Conservation (phyloP, 2,888 invertebrate species). For the Achlya flavicornis region DNA sequence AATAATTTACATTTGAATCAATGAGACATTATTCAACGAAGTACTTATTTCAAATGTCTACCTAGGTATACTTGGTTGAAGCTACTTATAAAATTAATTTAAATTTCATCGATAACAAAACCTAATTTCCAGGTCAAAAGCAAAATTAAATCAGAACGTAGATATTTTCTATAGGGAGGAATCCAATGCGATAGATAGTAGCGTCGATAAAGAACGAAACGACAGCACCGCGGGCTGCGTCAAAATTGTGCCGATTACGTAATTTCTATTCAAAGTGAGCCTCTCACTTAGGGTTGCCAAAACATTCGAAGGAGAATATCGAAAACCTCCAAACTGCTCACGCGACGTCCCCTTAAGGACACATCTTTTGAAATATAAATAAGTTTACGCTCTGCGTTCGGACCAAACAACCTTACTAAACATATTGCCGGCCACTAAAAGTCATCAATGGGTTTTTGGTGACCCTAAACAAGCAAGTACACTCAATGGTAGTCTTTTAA, state of each 20-base stretch:
- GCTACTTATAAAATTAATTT: slow-evolving; percentile 28
- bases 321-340: slow-evolving; percentile 31
- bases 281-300: slow-evolving; percentile 47
- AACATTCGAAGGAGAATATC: slow-evolving; percentile 35
- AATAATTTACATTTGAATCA: too few species aligned
- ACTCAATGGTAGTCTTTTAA: slow-evolving; percentile 11
- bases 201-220: slow-evolving; percentile 52
- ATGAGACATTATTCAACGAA: too few species aligned
- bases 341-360: slow-evolving; percentile 41
- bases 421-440: slow-evolving; percentile 30
- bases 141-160: slow-evolving; percentile 49
- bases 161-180: slow-evolving; percentile 34
- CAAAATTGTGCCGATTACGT: slow-evolving; percentile 63
- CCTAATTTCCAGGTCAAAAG: slow-evolving; percentile 30
- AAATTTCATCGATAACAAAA: slow-evolving; percentile 29
- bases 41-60: too few species aligned
- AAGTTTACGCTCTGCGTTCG: slow-evolving; percentile 36
- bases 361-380: slow-evolving; percentile 61
- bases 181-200: slow-evolving; percentile 46
- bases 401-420: slow-evolving; percentile 44
- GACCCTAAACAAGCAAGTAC: slow-evolving; percentile 24
- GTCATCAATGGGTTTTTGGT: slow-evolving; percentile 27
- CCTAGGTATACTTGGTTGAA: slow-evolving; percentile 12
- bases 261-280: slow-evolving; percentile 69
- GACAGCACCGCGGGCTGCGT: slow-evolving; percentile 49